phyloP scores from a whole-genome alignment of 2,113 vertebrate genomes.

The Sterrhoptilus dennistouni region DNA sequence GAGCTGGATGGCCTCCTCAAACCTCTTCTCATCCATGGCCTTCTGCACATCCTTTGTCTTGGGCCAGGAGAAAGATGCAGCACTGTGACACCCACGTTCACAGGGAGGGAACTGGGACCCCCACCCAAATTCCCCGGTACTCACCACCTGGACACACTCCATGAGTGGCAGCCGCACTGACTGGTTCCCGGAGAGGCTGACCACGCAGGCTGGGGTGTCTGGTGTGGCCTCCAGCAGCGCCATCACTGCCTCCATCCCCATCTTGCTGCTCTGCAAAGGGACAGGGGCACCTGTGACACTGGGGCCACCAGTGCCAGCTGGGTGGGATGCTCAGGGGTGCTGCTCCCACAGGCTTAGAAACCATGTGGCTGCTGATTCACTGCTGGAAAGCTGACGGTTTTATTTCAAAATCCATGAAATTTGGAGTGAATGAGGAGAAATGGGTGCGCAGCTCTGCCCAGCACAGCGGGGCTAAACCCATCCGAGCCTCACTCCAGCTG shows the following conservation, averaged over 20 bases:
- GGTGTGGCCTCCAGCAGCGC: conserved; percentile 88
- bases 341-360: background rate
- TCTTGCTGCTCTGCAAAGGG: conserved; percentile 85
- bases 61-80: background rate
- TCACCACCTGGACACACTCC: conserved; percentile 95
- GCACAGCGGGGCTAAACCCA: accelerated
- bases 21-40: conserved; percentile 91
- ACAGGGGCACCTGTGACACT: background rate
- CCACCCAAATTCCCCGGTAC: background rate
- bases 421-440: background rate
- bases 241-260: conserved; percentile 93
- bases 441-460: accelerated
- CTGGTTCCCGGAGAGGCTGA: conserved; percentile 91
- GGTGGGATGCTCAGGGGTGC: background rate
- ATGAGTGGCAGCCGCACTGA: conserved; percentile 89
- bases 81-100: accelerated
- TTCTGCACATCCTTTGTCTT: conserved; percentile 90
- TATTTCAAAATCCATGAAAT: background rate
- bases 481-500: background rate
- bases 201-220: conserved; percentile 88
- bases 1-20: conserved; percentile 89
- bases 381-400: background rate
- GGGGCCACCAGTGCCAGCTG: accelerated
- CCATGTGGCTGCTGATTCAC: accelerated
- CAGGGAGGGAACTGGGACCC: background rate